Evolutionary conservation across 2,113 vertebrate species (phyloP), one percentile per base, ranked within the genome.

Genomic region (Porphyrio hochstetteri): DNA sequence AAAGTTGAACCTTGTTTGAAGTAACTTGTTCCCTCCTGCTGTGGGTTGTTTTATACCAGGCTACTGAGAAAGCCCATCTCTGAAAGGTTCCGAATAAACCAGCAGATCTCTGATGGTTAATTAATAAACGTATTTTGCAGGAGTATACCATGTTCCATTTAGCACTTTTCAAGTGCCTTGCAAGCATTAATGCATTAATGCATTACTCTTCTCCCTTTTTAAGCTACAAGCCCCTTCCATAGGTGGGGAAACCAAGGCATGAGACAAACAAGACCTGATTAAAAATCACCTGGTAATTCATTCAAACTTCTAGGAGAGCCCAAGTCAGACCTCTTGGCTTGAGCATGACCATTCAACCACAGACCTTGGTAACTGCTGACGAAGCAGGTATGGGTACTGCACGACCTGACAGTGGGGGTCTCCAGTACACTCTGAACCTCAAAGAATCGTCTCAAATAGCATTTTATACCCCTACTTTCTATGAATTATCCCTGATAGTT

Each of bases 1-100:
- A 89, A 89, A 88, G 85, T 57, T 87, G 92, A 95, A 81, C 82
- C 5, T 14, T 56, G 52, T 94, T 88, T 88, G 89, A 96, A 93
- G 90, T 42, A 60, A 81, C 60, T 77, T 92, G 83, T 75, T 92
- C 87, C 82, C 81, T 96, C 93, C 81, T 76, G 72, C 92, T 91
- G 83, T 8, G 83, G 50, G 68, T 38, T 72, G 35, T 67, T 95
- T 76, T 67, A 21, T 74, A 68, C 13, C 44, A 46, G 77, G 59
- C 86, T 94, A 88, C 94, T 83, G 80, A 95, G 93, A 71, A 83
- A 69, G 35, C 53, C 13, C 74, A 56, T 82, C 78, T 88, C 40
- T 0, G 67, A 50, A 85, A 95, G 77, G 60, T 55, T 86, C 48
- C 60, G 59, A 83, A 90, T 40, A 81, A 89, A 76, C 8, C 52